A percentile compares a stretch with the other conserved stretches of the same genome.
phyloP scores from a whole-genome alignment of 1,140 invertebrate genomes.

The Camponotus vicinus region DNA sequence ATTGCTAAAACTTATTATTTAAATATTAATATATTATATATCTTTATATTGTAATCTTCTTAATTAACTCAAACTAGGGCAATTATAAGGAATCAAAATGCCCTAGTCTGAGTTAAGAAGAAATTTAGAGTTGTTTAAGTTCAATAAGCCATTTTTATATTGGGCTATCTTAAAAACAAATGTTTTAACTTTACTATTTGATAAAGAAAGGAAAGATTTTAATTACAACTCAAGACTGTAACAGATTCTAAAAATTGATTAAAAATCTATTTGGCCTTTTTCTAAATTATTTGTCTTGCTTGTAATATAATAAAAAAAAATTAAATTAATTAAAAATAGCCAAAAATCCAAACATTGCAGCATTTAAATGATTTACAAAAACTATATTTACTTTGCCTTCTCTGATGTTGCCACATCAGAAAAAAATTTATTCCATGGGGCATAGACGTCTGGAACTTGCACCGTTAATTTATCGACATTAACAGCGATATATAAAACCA shows the following conservation, averaged over 20 bases:
- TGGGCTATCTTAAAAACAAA: neutral
- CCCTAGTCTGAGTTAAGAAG: no score
- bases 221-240: neutral
- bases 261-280: neutral
- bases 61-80: neutral
- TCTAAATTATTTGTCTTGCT: neutral
- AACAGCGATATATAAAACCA: conserved; percentile 91
- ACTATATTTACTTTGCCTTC: conserved; percentile 81
- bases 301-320: no score
- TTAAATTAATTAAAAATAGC: no score
- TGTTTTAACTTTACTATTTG: neutral
- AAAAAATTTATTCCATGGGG: conserved; percentile 87
- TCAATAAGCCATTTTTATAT: neutral
- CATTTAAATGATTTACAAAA: neutral
- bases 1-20: neutral
- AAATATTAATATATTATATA: conserved; percentile 11
- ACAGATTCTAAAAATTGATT: neutral
- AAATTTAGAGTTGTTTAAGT: no score
- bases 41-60: neutral
- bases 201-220: neutral
- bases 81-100: no score
- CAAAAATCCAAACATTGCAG: no score
- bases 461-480: conserved; percentile 88
- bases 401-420: conserved; percentile 71
- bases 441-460: conserved; percentile 84